Evolutionary conservation across 2,113 vertebrate genomes (phyloP).

Genomic region (Clarias gariepinus): DNA sequence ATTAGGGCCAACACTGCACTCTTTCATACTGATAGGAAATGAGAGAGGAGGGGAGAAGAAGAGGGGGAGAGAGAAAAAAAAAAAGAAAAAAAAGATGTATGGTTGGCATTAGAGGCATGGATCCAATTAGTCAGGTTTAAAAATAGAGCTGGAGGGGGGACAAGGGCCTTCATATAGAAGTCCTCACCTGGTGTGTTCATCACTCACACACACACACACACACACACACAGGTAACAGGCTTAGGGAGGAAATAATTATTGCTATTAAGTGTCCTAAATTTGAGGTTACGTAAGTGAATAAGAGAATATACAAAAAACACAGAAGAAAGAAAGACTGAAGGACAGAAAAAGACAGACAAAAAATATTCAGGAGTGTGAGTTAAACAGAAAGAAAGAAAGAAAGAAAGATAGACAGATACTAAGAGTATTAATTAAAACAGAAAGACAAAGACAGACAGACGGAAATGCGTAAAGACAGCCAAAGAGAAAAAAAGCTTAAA

Average conservation of each 20-base stretch:
- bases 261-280: background rate
- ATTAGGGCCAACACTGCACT: constrained; percentile 34
- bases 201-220: background rate
- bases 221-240: background rate
- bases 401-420: background rate
- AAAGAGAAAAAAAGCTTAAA: background rate
- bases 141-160: background rate
- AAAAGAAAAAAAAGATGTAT: background rate
- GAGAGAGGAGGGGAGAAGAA: background rate
- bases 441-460: background rate
- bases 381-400: background rate
- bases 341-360: background rate
- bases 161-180: background rate
- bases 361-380: background rate
- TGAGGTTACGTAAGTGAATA: background rate
- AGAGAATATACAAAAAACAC: background rate
- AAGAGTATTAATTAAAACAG: background rate
- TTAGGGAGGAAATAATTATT: background rate
- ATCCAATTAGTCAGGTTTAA: constrained; percentile 36
- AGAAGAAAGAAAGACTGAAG: background rate
- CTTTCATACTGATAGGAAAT: constrained; percentile 38
- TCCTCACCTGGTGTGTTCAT: constrained; percentile 5
- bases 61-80: background rate
- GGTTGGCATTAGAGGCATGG: constrained; percentile 28
- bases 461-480: background rate